Base-by-base conservation (phyloP, 1,140 invertebrate species). In the Pararge aegeria region DNA sequence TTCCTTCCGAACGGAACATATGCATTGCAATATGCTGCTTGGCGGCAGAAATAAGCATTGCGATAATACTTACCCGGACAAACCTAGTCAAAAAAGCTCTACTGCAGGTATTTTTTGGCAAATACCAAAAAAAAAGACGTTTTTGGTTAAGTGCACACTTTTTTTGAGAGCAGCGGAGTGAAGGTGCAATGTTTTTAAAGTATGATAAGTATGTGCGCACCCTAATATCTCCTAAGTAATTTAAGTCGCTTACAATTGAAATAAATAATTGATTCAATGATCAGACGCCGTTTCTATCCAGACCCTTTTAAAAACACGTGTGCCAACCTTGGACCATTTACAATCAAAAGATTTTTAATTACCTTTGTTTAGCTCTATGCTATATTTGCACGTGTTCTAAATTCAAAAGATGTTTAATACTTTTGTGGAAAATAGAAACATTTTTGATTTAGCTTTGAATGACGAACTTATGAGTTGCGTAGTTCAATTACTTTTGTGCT, bases 301-400 rank as follows among this genome's bases (percentile, higher is more conserved):
- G 42, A 20, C 42, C 42, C 64, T 70, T 69, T 55, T 42, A 61
- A 52, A 61, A 63, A 54, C 78, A 75, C 74, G 76, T 77, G 75
- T 60, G 40, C 27, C 62, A 67, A 79, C 75, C 75, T 81, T 74
- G 74, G 58, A 60, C 66, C 66, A 66, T 68, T 73, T 69, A 70
- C 38, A 64, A 60, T 68, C 64, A 68, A 73, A 68, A 55, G 64
- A 65, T 54, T 24, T n/a, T 71, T 77, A 79, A 81, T 81, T 81
- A 72, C 70, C 69, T 71, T 78, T 77, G 72, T 77, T 62, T 72
- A 69, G 63, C 65, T 63, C 56, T 16, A 65, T 61, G 46, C 29
- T 54, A 66, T 64, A 61, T 54, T 59, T 62, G 64, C 74, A 81
- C 75, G 74, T 78, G 75, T 73, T 75, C 60, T 51, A 60, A 59